Conservation (phyloP, 64 coral and sea anemone genomes). For the Stichodactyla mertensii region DNA sequence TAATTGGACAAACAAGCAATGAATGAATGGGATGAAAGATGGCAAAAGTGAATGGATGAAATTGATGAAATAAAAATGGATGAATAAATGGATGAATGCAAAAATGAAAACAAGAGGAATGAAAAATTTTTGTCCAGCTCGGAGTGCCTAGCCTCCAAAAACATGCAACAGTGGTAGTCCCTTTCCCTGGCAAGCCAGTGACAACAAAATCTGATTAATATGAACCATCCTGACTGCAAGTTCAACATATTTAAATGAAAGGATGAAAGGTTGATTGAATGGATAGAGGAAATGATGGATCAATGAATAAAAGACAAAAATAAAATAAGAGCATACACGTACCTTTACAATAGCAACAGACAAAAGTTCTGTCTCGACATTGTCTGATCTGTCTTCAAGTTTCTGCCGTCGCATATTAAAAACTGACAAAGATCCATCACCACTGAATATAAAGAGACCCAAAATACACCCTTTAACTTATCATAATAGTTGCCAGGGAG, state of each 20-base stretch:
- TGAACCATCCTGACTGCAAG: too few species aligned
- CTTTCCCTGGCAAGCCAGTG: too few species aligned
- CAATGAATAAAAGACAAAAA: neutral
- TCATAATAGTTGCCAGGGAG: too few species aligned
- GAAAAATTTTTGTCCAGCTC: neutral
- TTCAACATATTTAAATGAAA: too few species aligned
- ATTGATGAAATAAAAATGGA: neutral
- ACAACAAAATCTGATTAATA: too few species aligned
- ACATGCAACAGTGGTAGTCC: too few species aligned
- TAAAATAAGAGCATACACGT: neutral
- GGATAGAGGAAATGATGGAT: neutral
- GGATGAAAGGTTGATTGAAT: neutral
- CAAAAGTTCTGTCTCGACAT: slow-evolving; percentile 88
- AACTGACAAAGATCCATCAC: slow-evolving; percentile 92
- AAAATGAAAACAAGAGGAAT: neutral
- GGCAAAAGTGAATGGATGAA: neutral
- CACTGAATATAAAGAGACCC: slow-evolving; percentile 26
- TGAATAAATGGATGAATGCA: neutral
- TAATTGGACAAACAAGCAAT: neutral
- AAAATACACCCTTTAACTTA: neutral
- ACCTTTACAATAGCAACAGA: slow-evolving; percentile 90
- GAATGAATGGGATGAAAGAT: neutral
- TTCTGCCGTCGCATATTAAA: slow-evolving; percentile 77
- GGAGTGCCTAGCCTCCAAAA: too few species aligned
- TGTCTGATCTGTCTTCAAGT: slow-evolving; percentile 81